phyloP scores from a whole-genome alignment of 1,140 invertebrate species.

The Brachionus calyciflorus region DNA sequence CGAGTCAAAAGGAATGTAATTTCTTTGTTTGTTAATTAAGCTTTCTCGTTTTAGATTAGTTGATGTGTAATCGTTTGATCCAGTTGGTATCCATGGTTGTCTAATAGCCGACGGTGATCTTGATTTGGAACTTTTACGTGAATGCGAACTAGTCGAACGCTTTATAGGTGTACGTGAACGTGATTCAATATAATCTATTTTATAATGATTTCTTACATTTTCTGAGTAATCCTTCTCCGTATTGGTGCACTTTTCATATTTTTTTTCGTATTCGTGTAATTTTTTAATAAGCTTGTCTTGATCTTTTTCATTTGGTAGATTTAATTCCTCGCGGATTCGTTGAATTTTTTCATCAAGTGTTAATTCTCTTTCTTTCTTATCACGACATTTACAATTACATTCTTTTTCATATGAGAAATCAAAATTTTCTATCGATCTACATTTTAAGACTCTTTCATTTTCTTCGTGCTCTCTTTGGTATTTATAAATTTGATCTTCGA shows the following conservation, averaged over 20 bases:
- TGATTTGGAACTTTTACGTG: background rate
- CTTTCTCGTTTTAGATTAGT: background rate
- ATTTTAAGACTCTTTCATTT: too few species aligned
- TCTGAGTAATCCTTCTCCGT: background rate
- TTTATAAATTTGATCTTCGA: background rate
- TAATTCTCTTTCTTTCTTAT: background rate
- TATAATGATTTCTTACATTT: background rate
- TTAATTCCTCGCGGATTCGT: background rate
- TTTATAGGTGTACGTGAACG: background rate
- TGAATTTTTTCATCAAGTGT: slow-evolving; percentile 17
- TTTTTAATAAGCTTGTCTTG: background rate
- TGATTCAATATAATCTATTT: background rate
- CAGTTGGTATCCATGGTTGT: slow-evolving; percentile 14
- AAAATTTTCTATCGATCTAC: too few species aligned
- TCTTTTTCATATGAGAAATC: background rate
- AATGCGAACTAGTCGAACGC: background rate
- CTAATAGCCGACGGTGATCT: background rate
- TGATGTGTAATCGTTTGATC: slow-evolving; percentile 9
- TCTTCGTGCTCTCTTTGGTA: background rate
- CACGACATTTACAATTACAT: background rate
- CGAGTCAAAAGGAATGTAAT: background rate
- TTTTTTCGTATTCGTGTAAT: slow-evolving; percentile 9
- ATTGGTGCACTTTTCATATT: background rate
- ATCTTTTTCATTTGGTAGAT: background rate
- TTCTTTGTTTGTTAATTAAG: background rate